Percentiles rank a stretch among this genome's conserved stretches.
Evolutionary conservation across 2,113 vertebrate genomes (phyloP).

Genomic region (Empidonax traillii): DNA sequence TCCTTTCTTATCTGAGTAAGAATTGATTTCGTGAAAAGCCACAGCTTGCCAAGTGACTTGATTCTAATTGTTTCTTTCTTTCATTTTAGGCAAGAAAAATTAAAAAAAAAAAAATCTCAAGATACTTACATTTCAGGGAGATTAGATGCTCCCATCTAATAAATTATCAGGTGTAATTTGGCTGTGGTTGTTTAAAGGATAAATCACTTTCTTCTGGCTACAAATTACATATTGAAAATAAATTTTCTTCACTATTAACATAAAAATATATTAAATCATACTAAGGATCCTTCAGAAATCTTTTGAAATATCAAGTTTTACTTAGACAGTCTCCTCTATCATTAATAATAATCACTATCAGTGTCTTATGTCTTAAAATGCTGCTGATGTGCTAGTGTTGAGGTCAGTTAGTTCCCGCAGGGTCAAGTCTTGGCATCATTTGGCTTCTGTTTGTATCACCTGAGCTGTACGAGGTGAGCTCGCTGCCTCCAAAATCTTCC

Average conservation of each 20-base stretch:
- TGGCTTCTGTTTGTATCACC: neutral
- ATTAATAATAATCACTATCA: neutral
- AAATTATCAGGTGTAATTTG: neutral
- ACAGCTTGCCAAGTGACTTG: neutral
- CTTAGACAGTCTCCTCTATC: neutral
- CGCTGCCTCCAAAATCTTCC: neutral
- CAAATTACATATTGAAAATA: neutral
- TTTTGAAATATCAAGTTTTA: neutral
- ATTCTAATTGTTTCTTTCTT: neutral
- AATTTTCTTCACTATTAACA: neutral
- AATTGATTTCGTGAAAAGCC: neutral
- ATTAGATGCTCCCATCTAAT: neutral
- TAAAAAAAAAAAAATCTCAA: neutral
- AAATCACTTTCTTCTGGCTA: neutral
- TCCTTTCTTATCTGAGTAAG: neutral
- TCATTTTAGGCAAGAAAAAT: conserved; percentile 11
- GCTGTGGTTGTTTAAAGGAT: neutral
- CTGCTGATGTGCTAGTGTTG: neutral
- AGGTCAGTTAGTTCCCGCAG: neutral
- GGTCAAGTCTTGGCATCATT: neutral
- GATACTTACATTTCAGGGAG: neutral
- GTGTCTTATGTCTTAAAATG: neutral
- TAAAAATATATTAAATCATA: neutral
- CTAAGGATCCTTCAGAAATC: neutral
- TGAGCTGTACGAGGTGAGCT: neutral